These are phyloP conservation scores for Diploscapter pachys DNA, from an alignment of 1,140 invertebrate genomes.

Conservation along the genomic window DNA sequence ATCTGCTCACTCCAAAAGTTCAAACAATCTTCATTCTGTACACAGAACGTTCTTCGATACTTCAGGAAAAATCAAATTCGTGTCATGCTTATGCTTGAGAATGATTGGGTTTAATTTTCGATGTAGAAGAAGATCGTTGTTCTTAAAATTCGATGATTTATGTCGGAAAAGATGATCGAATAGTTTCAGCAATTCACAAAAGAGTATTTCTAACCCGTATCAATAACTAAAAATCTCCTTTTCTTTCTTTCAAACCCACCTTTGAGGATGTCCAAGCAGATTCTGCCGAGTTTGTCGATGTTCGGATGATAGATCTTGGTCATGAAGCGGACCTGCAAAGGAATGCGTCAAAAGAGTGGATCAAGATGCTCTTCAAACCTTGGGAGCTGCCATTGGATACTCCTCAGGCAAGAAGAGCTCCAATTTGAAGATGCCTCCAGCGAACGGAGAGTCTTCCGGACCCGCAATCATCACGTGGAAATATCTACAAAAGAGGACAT, in stretches of 20 bases:
- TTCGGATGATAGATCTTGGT: constrained; percentile 80
- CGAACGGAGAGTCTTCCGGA: constrained; percentile 70
- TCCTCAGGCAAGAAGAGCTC: constrained; percentile 78
- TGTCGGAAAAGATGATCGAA: too few species aligned
- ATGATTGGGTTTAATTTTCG: too few species aligned
- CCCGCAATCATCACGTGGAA: constrained; percentile 58
- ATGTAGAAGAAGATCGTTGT: too few species aligned
- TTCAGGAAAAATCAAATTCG: too few species aligned
- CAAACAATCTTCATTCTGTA: too few species aligned
- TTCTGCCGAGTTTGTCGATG: constrained; percentile 76
- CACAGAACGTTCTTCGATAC: too few species aligned
- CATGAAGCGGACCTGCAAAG: constrained; percentile 69
- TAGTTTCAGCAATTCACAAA: neutral
- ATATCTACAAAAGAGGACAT: constrained; percentile 9
- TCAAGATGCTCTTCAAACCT: constrained; percentile 57
- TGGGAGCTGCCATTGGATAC: constrained; percentile 77
- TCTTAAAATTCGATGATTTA: too few species aligned
- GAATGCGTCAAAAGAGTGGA: neutral
- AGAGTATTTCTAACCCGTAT: neutral
- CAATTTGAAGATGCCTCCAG: constrained; percentile 74
- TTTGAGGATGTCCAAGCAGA: constrained; percentile 78
- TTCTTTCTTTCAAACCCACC: constrained; percentile 66
- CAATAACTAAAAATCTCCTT: neutral
- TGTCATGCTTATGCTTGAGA: too few species aligned
- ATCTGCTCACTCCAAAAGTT: too few species aligned